These are phyloP conservation scores for Hemithea aestivaria DNA, from an alignment of 2,888 invertebrate species.

Conservation along the genomic window DNA sequence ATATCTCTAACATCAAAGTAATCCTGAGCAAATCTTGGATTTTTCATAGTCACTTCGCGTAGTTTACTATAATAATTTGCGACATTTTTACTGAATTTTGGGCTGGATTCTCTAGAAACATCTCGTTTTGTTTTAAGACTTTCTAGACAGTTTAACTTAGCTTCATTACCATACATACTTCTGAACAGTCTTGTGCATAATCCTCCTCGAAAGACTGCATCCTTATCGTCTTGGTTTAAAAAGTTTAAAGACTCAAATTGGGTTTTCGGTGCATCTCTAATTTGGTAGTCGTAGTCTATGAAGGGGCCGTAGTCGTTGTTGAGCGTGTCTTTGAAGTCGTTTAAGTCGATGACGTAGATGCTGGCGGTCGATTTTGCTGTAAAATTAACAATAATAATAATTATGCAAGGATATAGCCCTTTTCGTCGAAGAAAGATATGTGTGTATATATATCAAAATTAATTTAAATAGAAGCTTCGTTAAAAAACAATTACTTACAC, in stretches of 20 bases:
- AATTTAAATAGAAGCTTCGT: too few species aligned
- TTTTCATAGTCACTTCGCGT: neutral
- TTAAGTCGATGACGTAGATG: slow-evolving; percentile 1
- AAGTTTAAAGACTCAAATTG: neutral
- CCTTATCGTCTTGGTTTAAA: neutral
- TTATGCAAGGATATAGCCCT: too few species aligned
- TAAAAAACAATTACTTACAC: too few species aligned
- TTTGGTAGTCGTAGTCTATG: neutral
- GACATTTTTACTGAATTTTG: too few species aligned
- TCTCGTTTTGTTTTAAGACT: neutral
- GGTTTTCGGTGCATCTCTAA: neutral
- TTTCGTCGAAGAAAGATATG: too few species aligned
- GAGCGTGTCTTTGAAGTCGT: neutral
- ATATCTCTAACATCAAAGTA: slow-evolving; percentile 28
- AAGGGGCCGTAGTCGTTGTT: slow-evolving; percentile 8
- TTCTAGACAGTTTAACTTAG: neutral
- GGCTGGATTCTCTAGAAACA: neutral
- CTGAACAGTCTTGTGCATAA: slow-evolving; percentile 6
- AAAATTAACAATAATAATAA: neutral
- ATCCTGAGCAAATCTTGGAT: slow-evolving; percentile 20
- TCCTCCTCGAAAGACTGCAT: neutral
- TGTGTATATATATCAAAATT: too few species aligned
- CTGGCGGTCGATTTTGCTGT: neutral
- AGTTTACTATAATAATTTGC: neutral
- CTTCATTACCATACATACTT: slow-evolving; percentile 2